These are phyloP conservation scores for Romanogobio albipinnatus DNA, from an alignment of 2,113 vertebrate species.

Conservation along the genomic window DNA sequence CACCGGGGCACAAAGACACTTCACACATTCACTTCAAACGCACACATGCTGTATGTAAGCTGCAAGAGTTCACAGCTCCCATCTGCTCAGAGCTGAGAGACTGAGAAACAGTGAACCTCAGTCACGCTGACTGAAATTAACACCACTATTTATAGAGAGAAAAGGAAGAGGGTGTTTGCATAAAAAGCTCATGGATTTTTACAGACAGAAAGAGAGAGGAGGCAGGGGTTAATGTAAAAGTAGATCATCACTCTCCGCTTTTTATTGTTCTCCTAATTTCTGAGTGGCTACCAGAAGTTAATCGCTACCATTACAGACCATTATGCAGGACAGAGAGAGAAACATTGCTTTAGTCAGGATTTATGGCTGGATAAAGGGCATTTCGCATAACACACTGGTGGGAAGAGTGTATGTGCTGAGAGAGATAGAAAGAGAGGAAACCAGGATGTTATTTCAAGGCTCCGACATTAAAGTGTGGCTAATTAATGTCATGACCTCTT, in stretches of 20 bases:
- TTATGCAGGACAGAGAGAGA: conserved; percentile 56
- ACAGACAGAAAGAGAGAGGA: not conserved
- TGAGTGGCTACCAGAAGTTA: conserved; percentile 63
- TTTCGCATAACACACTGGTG: conserved; percentile 12
- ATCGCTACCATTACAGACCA: conserved; percentile 67
- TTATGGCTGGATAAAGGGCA: conserved; percentile 56
- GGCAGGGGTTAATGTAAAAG: conserved; percentile 56
- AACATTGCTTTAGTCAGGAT: conserved; percentile 64
- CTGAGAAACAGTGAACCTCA: conserved; percentile 65
- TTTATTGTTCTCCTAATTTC: conserved; percentile 14
- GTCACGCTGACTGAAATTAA: conserved; percentile 76
- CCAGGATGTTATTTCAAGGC: conserved; percentile 31
- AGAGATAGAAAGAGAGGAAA: conserved; percentile 39
- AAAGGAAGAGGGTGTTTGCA: not conserved
- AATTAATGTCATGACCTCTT: conserved; percentile 78
- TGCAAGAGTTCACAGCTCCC: conserved; percentile 72
- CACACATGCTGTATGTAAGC: conserved; percentile 59
- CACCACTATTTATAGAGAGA: conserved; percentile 74
- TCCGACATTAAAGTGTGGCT: conserved; percentile 61
- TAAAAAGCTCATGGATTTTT: conserved; percentile 17
- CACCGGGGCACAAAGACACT: not conserved
- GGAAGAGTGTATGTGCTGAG: conserved; percentile 36
- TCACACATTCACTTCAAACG: not conserved
- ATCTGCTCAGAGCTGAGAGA: conserved; percentile 60
- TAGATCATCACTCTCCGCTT: conserved; percentile 56